Evolutionary conservation across 1,140 invertebrate species (phyloP).

Genomic region (Zaprionus nigranus): DNA sequence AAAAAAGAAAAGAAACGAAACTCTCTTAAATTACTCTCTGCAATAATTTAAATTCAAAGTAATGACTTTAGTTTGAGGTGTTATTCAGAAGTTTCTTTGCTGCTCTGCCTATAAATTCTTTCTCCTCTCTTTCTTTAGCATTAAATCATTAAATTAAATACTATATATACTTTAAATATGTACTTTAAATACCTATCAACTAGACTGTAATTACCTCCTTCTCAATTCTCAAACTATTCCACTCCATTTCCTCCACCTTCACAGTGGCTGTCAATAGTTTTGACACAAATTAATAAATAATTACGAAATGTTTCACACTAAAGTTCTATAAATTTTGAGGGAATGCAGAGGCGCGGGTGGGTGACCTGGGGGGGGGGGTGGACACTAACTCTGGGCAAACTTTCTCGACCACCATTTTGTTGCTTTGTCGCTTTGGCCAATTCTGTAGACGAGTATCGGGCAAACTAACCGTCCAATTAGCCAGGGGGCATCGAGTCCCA

Average conservation of each 20-base stretch:
- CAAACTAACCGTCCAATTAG: conserved; percentile 41
- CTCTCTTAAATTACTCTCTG: no score
- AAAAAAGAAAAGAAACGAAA: no score
- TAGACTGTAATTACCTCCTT: neutral
- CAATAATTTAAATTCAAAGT: no score
- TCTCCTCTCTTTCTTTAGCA: no score
- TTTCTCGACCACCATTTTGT: conserved; percentile 34
- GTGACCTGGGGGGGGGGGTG: neutral
- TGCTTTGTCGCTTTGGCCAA: conserved; percentile 3
- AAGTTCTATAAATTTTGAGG: neutral
- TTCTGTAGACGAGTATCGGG: neutral
- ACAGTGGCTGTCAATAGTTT: neutral
- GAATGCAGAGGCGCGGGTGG: neutral
- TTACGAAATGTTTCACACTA: no score
- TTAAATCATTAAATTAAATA: no score
- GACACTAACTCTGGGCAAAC: neutral
- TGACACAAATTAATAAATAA: neutral
- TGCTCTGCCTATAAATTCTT: no score
- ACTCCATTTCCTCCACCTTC: no score
- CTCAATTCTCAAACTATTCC: neutral
- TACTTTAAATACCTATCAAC: neutral
- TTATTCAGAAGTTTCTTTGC: no score
- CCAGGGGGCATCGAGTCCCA: neutral
- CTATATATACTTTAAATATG: no score
- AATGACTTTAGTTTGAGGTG: no score